Conservation (phyloP, 2,888 invertebrate species). For the Oithona nana region DNA sequence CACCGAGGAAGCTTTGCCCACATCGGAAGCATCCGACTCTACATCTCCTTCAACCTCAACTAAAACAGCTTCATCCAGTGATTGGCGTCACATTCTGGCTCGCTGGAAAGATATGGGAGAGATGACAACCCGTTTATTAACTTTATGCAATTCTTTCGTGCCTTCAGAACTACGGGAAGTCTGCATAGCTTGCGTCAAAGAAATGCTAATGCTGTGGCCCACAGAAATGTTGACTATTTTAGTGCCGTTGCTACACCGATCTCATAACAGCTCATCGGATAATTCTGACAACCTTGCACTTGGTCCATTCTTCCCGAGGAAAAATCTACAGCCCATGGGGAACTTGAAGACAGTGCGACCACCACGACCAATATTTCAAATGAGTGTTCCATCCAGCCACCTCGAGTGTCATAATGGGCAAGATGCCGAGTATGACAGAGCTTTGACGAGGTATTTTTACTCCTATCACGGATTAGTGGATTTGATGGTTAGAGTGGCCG, state of each 20-base stretch:
- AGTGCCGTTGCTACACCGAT: conserved; percentile 50
- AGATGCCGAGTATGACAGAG: conserved; percentile 25
- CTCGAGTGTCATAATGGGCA: conserved; percentile 44
- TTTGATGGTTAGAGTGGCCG: conserved; percentile 63
- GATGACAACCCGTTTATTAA: conserved; percentile 62
- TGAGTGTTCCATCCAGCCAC: conserved; percentile 58
- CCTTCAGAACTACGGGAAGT: conserved; percentile 60
- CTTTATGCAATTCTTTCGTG: conserved; percentile 69
- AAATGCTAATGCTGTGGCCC: conserved; percentile 15
- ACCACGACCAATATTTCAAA: conserved; percentile 59
- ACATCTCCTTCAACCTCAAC: conserved; percentile 33
- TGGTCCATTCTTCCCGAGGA: conserved; percentile 54
- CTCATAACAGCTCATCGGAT: conserved; percentile 54
- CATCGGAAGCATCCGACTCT: conserved; percentile 43
- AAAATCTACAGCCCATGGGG: conserved; percentile 40
- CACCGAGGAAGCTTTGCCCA: too few species aligned
- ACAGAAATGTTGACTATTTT: conserved; percentile 11
- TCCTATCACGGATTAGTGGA: conserved; percentile 82
- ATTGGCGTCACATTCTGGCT: conserved; percentile 13
- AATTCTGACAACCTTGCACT: conserved; percentile 41
- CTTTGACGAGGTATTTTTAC: conserved; percentile 52
- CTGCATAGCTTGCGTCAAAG: conserved; percentile 42
- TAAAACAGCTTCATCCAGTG: conserved; percentile 20
- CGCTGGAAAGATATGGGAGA: conserved; percentile 64
- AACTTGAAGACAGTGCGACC: conserved; percentile 47